Percentiles rank a stretch among this genome's conserved stretches.
Conservation (phyloP, 2,113 vertebrate species). For the Coturnix japonica region DNA sequence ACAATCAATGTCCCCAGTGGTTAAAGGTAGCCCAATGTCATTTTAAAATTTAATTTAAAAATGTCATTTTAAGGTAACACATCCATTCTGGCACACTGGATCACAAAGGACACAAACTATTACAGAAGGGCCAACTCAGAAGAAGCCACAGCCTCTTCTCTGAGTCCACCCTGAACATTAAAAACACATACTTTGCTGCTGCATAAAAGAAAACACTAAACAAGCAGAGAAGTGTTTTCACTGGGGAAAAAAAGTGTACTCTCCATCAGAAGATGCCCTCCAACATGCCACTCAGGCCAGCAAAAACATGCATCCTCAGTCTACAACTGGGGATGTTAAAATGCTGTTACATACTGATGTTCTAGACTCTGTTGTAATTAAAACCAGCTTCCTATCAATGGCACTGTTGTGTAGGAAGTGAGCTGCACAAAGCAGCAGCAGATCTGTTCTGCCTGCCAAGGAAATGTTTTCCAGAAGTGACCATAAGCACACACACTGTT, state of each 20-base stretch:
- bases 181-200: accelerated
- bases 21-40: background rate
- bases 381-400: background rate
- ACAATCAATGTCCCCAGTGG: background rate
- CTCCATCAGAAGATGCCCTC: background rate
- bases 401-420: accelerated
- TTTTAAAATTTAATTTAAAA: too few relatives aligned
- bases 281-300: background rate
- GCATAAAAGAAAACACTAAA: background rate
- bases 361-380: background rate
- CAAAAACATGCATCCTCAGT: background rate
- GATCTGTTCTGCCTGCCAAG: background rate
- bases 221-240: background rate
- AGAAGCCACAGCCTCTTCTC: background rate
- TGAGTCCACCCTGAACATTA: background rate
- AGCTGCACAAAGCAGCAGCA: background rate
- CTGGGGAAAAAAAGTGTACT: background rate
- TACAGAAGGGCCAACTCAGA: accelerated
- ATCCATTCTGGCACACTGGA: background rate
- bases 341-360: background rate
- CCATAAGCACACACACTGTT: background rate
- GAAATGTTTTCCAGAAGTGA: background rate
- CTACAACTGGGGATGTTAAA: background rate
- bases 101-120: background rate
- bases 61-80: background rate